Percentiles rank a stretch among this genome's conserved stretches.
These are phyloP conservation scores for Turritopsis rubra DNA, from an alignment of 30 jellyfish, hydroid and myxozoan species.

Conservation along the genomic window DNA sequence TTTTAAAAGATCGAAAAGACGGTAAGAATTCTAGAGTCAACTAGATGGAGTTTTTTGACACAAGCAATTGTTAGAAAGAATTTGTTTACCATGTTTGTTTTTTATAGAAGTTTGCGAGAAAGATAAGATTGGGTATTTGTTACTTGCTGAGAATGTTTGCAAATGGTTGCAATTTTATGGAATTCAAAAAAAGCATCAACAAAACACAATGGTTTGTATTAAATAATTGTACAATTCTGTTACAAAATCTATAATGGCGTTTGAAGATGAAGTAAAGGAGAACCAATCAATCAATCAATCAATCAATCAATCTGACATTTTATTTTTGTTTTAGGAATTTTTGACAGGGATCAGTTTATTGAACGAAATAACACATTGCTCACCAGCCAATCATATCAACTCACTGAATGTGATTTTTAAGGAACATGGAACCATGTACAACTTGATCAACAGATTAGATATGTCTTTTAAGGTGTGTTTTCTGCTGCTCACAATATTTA, in stretches of 20 bases:
- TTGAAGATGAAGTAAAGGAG: not conserved
- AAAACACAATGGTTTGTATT: not conserved
- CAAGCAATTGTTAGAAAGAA: too few species aligned
- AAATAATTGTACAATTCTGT: too few species aligned
- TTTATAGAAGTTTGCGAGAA: not conserved
- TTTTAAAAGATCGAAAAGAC: not conserved
- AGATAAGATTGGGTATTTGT: not conserved
- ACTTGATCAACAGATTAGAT: not conserved
- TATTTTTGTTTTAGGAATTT: not conserved
- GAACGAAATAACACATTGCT: not conserved
- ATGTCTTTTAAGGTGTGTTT: slow-evolving; percentile 2
- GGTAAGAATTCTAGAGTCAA: too few species aligned
- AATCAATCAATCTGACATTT: not conserved
- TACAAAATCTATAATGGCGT: too few species aligned
- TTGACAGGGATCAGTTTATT: not conserved
- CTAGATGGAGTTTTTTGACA: too few species aligned
- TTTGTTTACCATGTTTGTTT: not conserved
- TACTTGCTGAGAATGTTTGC: not conserved
- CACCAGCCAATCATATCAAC: not conserved
- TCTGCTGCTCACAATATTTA: not conserved
- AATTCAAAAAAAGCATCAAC: not conserved
- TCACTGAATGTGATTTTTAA: not conserved
- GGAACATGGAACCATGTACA: not conserved
- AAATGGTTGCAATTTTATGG: slow-evolving; percentile 6
- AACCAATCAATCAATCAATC: not conserved